Evolutionary conservation across 2,888 invertebrate species (phyloP).

Genomic region (Phaonia tiefii): DNA sequence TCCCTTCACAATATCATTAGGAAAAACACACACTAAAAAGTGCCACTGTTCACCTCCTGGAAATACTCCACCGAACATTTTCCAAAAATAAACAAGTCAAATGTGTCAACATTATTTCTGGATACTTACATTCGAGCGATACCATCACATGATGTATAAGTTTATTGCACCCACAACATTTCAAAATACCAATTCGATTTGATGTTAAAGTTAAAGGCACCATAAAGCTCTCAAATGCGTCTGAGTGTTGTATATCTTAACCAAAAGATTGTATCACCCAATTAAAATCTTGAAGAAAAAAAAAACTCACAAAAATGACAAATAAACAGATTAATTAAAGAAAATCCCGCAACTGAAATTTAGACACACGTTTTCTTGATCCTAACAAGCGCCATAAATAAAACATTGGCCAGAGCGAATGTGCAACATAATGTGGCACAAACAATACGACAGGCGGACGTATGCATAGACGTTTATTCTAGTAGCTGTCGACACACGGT

Average conservation of each 20-base stretch:
- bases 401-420: not conserved
- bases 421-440: slow-evolving; percentile 23
- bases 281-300: slow-evolving; percentile 21
- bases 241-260: slow-evolving; percentile 8
- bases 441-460: slow-evolving; percentile 2
- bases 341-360: not conserved
- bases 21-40: too few species aligned
- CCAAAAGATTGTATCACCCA: slow-evolving; percentile 37
- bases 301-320: slow-evolving; percentile 21
- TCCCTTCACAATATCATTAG: too few species aligned
- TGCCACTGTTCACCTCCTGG: too few species aligned
- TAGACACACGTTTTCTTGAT: not conserved
- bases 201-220: slow-evolving; percentile 12
- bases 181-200: slow-evolving; percentile 23
- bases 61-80: too few species aligned
- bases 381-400: slow-evolving; percentile 41
- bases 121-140: not conserved
- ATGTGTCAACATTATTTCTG: not conserved
- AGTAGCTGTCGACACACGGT: too few species aligned
- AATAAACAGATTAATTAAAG: slow-evolving; percentile 40
- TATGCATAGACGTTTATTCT: not conserved
- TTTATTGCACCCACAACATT: slow-evolving; percentile 37
- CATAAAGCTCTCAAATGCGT: not conserved
- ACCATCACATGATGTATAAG: not conserved
- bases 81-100: not conserved